These are phyloP conservation scores for Adineta ricciae DNA, from an alignment of 2,888 invertebrate species.

Conservation along the genomic window DNA sequence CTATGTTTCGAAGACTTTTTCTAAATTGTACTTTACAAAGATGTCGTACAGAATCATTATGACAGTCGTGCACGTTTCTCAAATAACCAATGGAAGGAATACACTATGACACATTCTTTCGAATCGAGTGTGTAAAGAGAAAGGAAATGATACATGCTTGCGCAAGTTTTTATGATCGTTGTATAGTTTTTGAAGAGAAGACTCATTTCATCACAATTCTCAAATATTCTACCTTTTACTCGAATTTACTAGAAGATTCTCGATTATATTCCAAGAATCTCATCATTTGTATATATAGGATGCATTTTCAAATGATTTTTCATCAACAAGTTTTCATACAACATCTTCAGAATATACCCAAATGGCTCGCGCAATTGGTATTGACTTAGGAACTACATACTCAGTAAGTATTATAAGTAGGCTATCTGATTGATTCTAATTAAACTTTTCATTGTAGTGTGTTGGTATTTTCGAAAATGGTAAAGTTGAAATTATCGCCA, in stretches of 20 bases:
- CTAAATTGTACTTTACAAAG: too few relatives aligned
- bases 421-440: neutral
- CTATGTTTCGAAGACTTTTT: too few relatives aligned
- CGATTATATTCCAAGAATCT: neutral
- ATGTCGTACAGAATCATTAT: neutral
- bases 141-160: too few relatives aligned
- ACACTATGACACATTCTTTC: too few relatives aligned
- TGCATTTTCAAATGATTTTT: neutral
- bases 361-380: conserved; percentile 26
- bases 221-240: neutral
- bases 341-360: neutral
- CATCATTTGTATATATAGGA: neutral
- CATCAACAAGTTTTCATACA: neutral
- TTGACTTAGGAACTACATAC: conserved; percentile 33
- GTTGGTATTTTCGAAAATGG: conserved; percentile 52
- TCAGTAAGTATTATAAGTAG: neutral
- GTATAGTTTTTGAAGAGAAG: too few relatives aligned
- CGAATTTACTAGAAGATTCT: neutral
- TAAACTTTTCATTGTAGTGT: conserved; percentile 36
- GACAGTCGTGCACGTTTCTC: too few relatives aligned
- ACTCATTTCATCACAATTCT: too few relatives aligned
- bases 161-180: too few relatives aligned
- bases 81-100: too few relatives aligned
- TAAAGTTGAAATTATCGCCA: conserved; percentile 54
- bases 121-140: too few relatives aligned